These are phyloP conservation scores for Furnarius figulus DNA, from an alignment of 2,113 vertebrate species.

Conservation along the genomic window DNA sequence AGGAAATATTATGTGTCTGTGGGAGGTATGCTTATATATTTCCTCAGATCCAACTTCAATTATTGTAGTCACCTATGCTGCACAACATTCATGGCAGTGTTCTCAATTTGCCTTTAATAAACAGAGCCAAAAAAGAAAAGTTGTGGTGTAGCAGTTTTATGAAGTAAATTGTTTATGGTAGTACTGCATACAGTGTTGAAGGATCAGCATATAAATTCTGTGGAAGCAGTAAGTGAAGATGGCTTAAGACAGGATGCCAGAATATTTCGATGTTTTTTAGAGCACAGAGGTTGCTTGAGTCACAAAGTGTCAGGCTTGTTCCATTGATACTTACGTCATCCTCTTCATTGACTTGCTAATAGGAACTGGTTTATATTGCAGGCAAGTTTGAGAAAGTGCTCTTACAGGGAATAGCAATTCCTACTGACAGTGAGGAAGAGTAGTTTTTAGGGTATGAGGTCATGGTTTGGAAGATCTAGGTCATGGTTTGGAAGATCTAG, in stretches of 20 bases:
- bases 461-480: neutral
- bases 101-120: neutral
- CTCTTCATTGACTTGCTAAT: neutral
- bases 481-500: neutral
- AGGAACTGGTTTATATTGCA: neutral
- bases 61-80: neutral
- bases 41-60: neutral
- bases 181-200: neutral
- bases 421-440: neutral
- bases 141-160: neutral
- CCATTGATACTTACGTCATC: neutral
- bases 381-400: neutral
- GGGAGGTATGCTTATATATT: neutral
- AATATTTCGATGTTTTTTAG: neutral
- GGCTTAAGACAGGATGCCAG: neutral
- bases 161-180: neutral
- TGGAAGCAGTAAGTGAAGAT: neutral
- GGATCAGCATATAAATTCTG: neutral
- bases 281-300: neutral
- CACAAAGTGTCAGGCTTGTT: neutral
- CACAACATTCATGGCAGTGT: neutral
- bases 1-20: neutral
- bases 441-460: neutral
- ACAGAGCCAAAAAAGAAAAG: neutral
- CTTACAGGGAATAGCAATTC: neutral